A percentile compares a stretch with the other conserved stretches of the same genome.
These are phyloP conservation scores for Lepilemur ruficaudatus DNA, from an alignment of 2,797 vertebrate species.

Conservation along the genomic window DNA sequence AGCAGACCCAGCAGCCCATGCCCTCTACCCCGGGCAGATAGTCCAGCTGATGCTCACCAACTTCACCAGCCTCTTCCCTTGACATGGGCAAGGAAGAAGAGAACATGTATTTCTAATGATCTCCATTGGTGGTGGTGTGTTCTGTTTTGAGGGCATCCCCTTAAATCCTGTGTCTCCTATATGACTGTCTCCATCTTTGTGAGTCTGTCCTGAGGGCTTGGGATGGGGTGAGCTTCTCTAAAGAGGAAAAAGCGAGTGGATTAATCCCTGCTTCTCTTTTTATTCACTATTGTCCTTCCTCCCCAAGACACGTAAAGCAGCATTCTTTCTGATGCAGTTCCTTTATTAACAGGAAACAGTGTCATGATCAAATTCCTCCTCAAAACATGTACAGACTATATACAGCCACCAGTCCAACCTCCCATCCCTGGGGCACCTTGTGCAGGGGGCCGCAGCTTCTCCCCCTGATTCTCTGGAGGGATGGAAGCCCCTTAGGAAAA, in stretches of 20 bases:
- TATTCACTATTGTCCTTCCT: neutral
- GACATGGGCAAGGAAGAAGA: neutral
- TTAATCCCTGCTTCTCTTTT: neutral
- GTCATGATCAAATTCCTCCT: conserved; percentile 64
- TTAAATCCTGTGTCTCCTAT: neutral
- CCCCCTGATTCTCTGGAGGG: neutral
- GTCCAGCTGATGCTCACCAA: conserved; percentile 92
- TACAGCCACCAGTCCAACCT: conserved; percentile 8
- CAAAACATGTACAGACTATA: conserved; percentile 49
- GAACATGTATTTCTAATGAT: neutral
- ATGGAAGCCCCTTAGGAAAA: conserved; percentile 4
- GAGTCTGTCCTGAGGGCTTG: neutral
- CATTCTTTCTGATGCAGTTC: conserved; percentile 62
- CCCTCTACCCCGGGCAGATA: conserved; percentile 92
- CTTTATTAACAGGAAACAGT: conserved; percentile 78
- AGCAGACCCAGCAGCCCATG: conserved; percentile 90
- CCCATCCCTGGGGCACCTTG: neutral
- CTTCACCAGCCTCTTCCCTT: conserved; percentile 75
- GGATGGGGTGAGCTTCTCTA: neutral
- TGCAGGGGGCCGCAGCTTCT: neutral
- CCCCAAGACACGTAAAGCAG: neutral
- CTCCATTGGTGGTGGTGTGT: neutral
- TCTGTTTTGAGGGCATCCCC: neutral
- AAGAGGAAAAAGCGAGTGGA: neutral
- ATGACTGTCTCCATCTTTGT: neutral